Evolutionary conservation across 2,797 vertebrate genomes (phyloP), one percentile per base, ranked within the genome.

Genomic region (Falco berigora): DNA sequence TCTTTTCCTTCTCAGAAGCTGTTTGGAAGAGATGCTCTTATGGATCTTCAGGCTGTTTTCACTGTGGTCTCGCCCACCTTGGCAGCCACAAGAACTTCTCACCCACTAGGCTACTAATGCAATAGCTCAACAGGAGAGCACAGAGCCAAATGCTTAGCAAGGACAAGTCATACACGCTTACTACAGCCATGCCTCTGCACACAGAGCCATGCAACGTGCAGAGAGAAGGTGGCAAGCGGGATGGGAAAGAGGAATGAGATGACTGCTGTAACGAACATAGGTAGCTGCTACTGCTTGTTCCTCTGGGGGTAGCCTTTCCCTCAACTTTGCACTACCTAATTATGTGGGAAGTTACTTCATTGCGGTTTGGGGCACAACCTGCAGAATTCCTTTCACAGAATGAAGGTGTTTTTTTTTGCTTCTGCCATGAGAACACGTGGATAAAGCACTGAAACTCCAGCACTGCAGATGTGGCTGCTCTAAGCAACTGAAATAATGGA

Each of bases 161-260:
- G 53, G 56, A 28, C 28, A 20, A 64, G 34, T 8, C 36, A 10
- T 1, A 6, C 1, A 1, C 1, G 4, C 6, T 7, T 30, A 7
- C 16, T 14, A 12, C 28, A 40, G 80, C 66, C 2, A 0, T 32
- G 47, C 50, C 32, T 14, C 14, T 8, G 83, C 79, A 42, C 49
- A 3, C 0, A 20, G 23, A 32, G 73, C 47, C 59, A 3, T 0
- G 44, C 47, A 9, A 6, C 0, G 36, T 1, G 36, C 81, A 24
- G 58, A 62, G 42, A 47, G n/a, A 28, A 38, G 44, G 38, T 2
- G 14, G 36, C 58, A 17, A 32, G 61, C 9, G 1, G 6, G 46
- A 30, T 5, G 42, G 53, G 38, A 40, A 52, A 23, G 53, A 64
- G 52, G 49, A 72, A 38, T 1, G 8, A 50, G 46, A 23, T 30